A percentile compares a stretch with the other conserved stretches of the same genome.
Conservation (phyloP, 1,140 invertebrate species). For the Anadara kagoshimensis region DNA sequence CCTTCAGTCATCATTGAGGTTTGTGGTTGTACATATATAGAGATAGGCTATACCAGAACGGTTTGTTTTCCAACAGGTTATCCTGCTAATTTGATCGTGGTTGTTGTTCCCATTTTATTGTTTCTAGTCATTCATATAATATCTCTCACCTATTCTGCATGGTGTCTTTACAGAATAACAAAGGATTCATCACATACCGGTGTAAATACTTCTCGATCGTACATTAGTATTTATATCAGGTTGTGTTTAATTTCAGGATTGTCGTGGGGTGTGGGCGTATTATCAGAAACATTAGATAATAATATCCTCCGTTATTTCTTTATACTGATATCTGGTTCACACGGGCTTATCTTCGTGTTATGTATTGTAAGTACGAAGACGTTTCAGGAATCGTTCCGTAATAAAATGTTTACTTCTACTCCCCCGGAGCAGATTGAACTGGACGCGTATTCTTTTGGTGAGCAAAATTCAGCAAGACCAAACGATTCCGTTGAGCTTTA, state of each 20-base stretch:
- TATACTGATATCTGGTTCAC: background rate
- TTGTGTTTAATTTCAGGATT: background rate
- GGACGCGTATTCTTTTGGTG: too few relatives aligned
- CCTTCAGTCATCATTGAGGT: too few relatives aligned
- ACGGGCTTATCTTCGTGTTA: background rate
- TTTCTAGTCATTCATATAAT: background rate
- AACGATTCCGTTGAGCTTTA: too few relatives aligned
- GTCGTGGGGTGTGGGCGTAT: background rate
- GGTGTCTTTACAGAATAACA: background rate
- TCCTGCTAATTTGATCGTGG: constrained; percentile 4
- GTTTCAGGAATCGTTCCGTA: too few relatives aligned
- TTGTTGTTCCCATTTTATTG: background rate
- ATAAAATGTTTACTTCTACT: too few relatives aligned
- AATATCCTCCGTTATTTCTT: constrained; percentile 3
- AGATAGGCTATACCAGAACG: background rate
- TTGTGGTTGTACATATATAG: too few relatives aligned
- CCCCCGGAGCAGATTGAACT: too few relatives aligned
- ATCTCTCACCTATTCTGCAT: background rate
- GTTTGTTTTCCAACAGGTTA: constrained; percentile 5
- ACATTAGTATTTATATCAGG: background rate
- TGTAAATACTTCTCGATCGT: background rate
- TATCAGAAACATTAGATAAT: background rate
- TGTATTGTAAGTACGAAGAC: background rate
- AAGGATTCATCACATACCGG: background rate
- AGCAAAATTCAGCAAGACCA: too few relatives aligned